These are phyloP conservation scores for Augochlora pura DNA, from an alignment of 1,140 invertebrate species.

Conservation along the genomic window DNA sequence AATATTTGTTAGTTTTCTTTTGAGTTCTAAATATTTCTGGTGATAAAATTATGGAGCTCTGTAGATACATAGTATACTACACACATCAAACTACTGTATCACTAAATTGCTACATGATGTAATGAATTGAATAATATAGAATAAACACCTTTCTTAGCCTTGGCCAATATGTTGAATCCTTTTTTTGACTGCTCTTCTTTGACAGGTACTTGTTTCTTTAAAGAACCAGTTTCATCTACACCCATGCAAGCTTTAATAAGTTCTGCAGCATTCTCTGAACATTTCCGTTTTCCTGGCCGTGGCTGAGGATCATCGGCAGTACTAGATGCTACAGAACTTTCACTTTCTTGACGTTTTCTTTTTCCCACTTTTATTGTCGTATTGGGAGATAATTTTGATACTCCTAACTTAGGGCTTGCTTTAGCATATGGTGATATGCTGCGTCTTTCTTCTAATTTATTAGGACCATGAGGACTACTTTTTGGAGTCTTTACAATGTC, in stretches of 20 bases:
- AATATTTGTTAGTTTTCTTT: background rate
- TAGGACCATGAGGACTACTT: constrained; percentile 81
- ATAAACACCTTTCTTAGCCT: constrained; percentile 78
- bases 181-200: constrained; percentile 79
- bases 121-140: constrained; percentile 4
- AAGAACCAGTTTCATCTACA: constrained; percentile 80
- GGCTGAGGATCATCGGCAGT: constrained; percentile 82
- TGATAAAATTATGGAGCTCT: constrained; percentile 28
- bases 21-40: constrained; percentile 11
- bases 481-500: constrained; percentile 83
- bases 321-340: constrained; percentile 84
- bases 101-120: constrained; percentile 31
- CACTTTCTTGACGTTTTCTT: constrained; percentile 88
- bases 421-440: constrained; percentile 79
- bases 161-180: constrained; percentile 77
- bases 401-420: constrained; percentile 71
- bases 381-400: constrained; percentile 71
- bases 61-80: constrained; percentile 21
- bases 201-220: constrained; percentile 76
- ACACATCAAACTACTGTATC: constrained; percentile 11
- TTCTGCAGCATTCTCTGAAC: constrained; percentile 85
- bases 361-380: constrained; percentile 79
- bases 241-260: constrained; percentile 86
- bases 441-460: constrained; percentile 74
- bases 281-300: constrained; percentile 84